phyloP scores from a whole-genome alignment of 2,797 vertebrate species.

The Holocentrus rufus region DNA sequence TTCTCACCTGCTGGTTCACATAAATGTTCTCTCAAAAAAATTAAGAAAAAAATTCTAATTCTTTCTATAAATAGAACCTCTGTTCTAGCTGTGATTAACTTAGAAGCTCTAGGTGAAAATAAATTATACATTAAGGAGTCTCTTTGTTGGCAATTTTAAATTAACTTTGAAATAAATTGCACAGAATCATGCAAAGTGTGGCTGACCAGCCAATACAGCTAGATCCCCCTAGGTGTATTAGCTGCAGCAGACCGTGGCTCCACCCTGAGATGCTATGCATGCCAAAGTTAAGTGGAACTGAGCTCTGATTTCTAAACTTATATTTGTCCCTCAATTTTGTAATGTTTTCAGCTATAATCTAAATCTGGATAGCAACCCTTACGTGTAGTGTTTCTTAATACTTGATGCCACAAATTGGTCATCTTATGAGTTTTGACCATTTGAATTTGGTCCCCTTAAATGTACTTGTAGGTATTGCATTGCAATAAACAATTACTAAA shows the following conservation, averaged over 20 bases:
- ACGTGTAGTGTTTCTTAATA: neutral
- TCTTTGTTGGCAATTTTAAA: slow-evolving; percentile 1
- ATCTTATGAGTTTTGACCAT: neutral
- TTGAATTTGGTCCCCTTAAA: neutral
- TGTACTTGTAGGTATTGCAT: neutral
- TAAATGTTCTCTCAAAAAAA: neutral
- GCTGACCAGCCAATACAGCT: too few relatives aligned
- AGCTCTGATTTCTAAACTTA: neutral
- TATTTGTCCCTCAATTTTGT: neutral
- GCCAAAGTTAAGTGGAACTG: neutral
- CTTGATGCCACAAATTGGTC: neutral
- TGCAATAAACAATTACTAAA: neutral
- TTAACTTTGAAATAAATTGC: too few relatives aligned
- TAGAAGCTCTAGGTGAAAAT: neutral
- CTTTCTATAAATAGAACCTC: neutral
- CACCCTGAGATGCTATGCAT: neutral
- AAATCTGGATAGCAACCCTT: neutral
- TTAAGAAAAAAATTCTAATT: neutral
- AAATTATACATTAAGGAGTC: neutral
- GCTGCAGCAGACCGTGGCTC: neutral
- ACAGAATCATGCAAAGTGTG: neutral
- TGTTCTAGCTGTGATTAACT: neutral
- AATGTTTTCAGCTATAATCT: neutral
- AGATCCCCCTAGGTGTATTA: too few relatives aligned
- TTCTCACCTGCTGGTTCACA: too few relatives aligned